These are phyloP conservation scores for Heterotilapia buettikoferi DNA, from an alignment of 2,113 vertebrate species.

Conservation along the genomic window DNA sequence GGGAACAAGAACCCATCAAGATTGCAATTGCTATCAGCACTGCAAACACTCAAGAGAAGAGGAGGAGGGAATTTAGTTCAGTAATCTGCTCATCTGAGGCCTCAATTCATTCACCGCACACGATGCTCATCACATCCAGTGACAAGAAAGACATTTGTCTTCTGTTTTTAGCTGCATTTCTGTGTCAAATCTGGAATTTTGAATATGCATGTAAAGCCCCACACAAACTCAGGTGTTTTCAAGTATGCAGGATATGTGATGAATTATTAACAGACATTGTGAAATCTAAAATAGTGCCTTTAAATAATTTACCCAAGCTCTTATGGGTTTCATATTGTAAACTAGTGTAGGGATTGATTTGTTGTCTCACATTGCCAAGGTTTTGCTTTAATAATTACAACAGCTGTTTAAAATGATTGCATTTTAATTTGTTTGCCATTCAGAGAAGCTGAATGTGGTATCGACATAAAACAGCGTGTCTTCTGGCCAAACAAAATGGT, in stretches of 20 bases:
- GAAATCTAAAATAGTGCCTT: conserved; percentile 53
- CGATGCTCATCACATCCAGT: background rate
- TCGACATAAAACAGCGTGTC: background rate
- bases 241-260: conserved; percentile 40
- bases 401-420: background rate
- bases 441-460: background rate
- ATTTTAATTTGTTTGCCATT: background rate
- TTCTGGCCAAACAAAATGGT: background rate
- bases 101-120: background rate
- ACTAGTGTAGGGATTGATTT: conserved; percentile 24
- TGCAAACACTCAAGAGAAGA: background rate
- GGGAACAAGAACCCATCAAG: background rate
- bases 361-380: background rate
- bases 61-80: background rate
- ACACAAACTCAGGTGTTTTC: conserved; percentile 40
- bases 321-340: conserved; percentile 32
- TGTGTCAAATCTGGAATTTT: background rate
- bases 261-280: conserved; percentile 66
- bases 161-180: background rate
- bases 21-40: conserved; percentile 12
- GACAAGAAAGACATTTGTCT: background rate
- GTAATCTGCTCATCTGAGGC: background rate
- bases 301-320: conserved; percentile 65
- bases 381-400: background rate
- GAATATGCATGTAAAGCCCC: conserved; percentile 19